Base-by-base conservation (phyloP, 2,113 vertebrate genomes). In the Oplegnathus fasciatus region DNA sequence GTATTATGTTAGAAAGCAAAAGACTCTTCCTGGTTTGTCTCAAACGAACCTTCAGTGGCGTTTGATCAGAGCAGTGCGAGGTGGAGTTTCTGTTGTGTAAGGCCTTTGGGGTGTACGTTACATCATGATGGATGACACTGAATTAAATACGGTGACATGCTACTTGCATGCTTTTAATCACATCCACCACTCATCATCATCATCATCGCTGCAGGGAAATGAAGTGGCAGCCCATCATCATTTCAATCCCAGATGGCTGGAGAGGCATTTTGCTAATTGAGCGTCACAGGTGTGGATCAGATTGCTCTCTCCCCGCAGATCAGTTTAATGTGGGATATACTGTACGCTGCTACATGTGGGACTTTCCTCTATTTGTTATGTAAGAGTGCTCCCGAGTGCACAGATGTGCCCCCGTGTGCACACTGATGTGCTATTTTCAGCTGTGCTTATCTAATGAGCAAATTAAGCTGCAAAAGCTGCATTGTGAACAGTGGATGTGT, bases 391-490 rank as follows among this genome's bases (percentile, higher is more conserved):
- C 52, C 68, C 13, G n/a, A 30, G 46, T 71, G 75, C 76, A 64
- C 80, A 89, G 55, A 82, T 72, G 80, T 73, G 82, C 34, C 30
- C 28, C 46, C 1, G 13, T 24, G 24, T 72, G 80, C 80, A 75
- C 80, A 77, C 79, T 64, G 70, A 57, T 34, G 66, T 54, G 69
- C 85, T 72, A 71, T 81, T 83, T 85, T 73, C 44, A 57, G 60
- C 44, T 26, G 32, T 78, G 83, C 88, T 92, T 73, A 84, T 76
- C 83, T 84, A 79, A 90, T 80, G 78, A 88, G 84, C 72, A 84
- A 91, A 91, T 89, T 75, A 83, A 70, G 70, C 64, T 20, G 69
- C 40, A 44, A 55, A 82, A 50, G 58, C 67, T 34, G 32, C 32
- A 26, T 88, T 76, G 64, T 76, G 42, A 75, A 46, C 76, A 80